Evolutionary conservation across 2,113 vertebrate genomes (phyloP).

Genomic region (Otis tarda): DNA sequence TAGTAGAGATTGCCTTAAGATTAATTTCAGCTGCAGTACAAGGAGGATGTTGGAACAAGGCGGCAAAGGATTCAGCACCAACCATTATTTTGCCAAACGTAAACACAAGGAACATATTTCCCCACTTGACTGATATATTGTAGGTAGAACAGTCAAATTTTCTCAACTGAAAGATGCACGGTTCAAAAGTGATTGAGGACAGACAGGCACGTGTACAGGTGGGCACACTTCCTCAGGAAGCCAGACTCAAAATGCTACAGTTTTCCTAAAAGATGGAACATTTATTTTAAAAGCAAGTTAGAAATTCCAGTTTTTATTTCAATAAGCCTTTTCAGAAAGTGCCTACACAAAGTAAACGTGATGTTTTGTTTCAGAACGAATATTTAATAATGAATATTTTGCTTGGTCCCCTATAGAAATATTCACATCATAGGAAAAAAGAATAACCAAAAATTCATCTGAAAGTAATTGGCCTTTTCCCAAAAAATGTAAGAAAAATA

Average conservation of each 20-base stretch:
- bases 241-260: background rate
- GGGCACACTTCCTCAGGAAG: background rate
- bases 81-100: background rate
- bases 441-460: background rate
- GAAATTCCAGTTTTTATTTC: background rate
- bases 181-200: background rate
- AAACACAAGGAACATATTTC: background rate
- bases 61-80: background rate
- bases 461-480: background rate
- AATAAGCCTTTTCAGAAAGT: background rate
- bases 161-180: background rate
- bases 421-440: background rate
- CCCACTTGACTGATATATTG: background rate
- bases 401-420: background rate
- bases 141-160: background rate
- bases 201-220: background rate
- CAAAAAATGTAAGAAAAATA: background rate
- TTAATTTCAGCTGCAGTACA: background rate
- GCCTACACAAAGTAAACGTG: background rate
- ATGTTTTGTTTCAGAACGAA: background rate
- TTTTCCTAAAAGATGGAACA: background rate
- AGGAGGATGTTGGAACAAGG: background rate
- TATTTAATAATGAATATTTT: background rate
- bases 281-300: background rate
- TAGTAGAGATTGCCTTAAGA: background rate